Evolutionary conservation across 2,113 vertebrate genomes (phyloP).

Genomic region (Mesoclemmys tuberculata): DNA sequence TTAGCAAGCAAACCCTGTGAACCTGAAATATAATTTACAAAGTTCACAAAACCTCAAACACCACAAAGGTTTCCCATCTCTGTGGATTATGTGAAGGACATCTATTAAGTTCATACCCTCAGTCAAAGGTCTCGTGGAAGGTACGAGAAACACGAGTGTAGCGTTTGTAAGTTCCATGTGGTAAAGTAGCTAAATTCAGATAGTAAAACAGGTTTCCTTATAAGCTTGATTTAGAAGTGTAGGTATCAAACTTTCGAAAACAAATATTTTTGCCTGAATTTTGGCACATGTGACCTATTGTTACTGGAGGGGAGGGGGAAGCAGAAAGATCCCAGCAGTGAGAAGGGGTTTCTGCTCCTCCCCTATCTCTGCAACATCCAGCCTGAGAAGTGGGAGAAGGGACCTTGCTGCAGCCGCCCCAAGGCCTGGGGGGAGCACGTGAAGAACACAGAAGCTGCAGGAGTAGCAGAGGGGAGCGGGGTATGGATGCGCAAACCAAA

Average conservation of each 20-base stretch:
- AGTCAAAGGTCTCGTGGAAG: accelerated
- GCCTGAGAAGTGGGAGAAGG: neutral
- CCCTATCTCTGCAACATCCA: neutral
- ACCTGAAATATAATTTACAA: neutral
- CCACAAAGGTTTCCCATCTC: neutral
- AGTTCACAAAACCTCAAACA: slow-evolving; percentile 17
- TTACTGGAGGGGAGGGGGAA: neutral
- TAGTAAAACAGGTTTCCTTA: neutral
- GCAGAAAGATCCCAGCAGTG: neutral
- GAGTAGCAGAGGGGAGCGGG: neutral
- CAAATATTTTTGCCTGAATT: neutral
- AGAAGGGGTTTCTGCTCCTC: neutral
- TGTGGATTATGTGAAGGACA: neutral
- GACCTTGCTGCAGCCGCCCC: neutral
- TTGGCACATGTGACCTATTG: neutral
- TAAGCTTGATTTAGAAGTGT: neutral
- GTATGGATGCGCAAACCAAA: neutral
- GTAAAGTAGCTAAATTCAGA: neutral
- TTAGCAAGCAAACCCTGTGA: slow-evolving; percentile 22
- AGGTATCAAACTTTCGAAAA: neutral
- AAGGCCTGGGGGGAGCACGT: neutral
- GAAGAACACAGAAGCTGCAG: neutral
- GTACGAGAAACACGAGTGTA: neutral
- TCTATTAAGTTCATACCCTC: neutral
- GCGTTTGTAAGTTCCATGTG: neutral